Percentiles rank a stretch among this genome's conserved stretches.
Evolutionary conservation across 1,140 invertebrate species (phyloP).

Genomic region (Branchinecta lynchi): DNA sequence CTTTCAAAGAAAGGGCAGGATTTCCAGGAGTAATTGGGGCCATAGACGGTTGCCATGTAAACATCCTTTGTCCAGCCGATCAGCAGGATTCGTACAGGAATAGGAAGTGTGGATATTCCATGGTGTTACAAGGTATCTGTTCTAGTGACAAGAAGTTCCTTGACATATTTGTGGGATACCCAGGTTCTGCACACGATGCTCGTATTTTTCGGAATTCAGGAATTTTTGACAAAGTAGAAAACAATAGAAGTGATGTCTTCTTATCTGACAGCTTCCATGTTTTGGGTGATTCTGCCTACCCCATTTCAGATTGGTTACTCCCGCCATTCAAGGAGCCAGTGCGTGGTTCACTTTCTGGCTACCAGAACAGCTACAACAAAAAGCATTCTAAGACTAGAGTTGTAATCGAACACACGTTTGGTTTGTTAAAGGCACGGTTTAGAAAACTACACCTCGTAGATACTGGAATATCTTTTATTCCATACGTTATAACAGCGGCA

Average conservation of each 20-base stretch:
- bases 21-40: slow-evolving; percentile 6
- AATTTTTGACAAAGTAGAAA: slow-evolving; percentile 1
- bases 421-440: slow-evolving; percentile 9
- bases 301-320: neutral
- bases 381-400: neutral
- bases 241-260: neutral
- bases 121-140: slow-evolving; percentile 3
- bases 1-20: slow-evolving; percentile 9
- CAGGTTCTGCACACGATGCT: slow-evolving; percentile 22
- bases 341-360: slow-evolving; percentile 1
- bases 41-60: neutral
- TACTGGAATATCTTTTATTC: slow-evolving; percentile 4
- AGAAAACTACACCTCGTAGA: neutral
- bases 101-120: slow-evolving; percentile 7
- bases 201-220: slow-evolving; percentile 19
- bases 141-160: slow-evolving; percentile 16
- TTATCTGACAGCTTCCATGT: neutral
- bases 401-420: slow-evolving; percentile 1
- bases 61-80: neutral
- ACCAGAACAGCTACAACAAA: slow-evolving; percentile 9
- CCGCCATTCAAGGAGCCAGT: slow-evolving; percentile 7
- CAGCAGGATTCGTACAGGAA: slow-evolving; percentile 7
- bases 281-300: neutral
- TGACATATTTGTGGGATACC: slow-evolving; percentile 21
- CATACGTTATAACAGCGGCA: slow-evolving; percentile 2